phyloP scores from a whole-genome alignment of 1,140 invertebrate species.

The Globodera rostochiensis region DNA sequence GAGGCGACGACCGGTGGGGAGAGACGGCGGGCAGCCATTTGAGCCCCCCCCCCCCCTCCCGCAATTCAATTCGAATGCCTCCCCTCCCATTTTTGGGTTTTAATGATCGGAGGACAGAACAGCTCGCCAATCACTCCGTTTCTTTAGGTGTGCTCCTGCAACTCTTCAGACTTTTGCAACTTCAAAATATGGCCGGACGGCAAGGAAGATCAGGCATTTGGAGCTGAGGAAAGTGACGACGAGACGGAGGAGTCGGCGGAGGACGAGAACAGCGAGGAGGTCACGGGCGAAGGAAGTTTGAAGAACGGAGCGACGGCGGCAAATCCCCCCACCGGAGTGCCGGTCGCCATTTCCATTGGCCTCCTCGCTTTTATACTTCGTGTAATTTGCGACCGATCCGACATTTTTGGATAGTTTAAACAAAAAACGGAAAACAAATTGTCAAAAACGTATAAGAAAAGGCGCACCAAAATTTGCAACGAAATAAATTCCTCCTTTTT shows the following conservation, averaged over 20 bases:
- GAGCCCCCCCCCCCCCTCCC: too few species aligned
- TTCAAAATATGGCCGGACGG: slow-evolving; percentile 44
- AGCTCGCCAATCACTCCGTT: too few species aligned
- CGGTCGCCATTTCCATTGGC: neutral
- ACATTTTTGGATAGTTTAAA: too few species aligned
- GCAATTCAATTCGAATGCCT: neutral
- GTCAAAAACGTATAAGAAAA: neutral
- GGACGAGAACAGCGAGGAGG: neutral
- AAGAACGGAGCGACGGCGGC: neutral
- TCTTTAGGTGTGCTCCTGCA: slow-evolving; percentile 40
- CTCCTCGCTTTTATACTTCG: neutral
- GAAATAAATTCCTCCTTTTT: too few species aligned
- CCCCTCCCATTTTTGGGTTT: neutral
- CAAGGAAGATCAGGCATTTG: slow-evolving; percentile 24
- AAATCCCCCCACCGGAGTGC: neutral
- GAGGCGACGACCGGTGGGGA: neutral
- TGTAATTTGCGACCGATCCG: neutral
- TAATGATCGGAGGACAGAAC: neutral
- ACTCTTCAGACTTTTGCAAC: slow-evolving; percentile 47
- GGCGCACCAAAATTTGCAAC: too few species aligned
- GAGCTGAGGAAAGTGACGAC: slow-evolving; percentile 9
- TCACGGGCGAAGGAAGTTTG: neutral
- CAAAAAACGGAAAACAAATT: neutral
- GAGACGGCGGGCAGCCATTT: neutral
- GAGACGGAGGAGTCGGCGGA: slow-evolving; percentile 2